A percentile compares a stretch with the other conserved stretches of the same genome.
phyloP scores from a whole-genome alignment of 2,113 vertebrate genomes.

The Erpornis zantholeuca region DNA sequence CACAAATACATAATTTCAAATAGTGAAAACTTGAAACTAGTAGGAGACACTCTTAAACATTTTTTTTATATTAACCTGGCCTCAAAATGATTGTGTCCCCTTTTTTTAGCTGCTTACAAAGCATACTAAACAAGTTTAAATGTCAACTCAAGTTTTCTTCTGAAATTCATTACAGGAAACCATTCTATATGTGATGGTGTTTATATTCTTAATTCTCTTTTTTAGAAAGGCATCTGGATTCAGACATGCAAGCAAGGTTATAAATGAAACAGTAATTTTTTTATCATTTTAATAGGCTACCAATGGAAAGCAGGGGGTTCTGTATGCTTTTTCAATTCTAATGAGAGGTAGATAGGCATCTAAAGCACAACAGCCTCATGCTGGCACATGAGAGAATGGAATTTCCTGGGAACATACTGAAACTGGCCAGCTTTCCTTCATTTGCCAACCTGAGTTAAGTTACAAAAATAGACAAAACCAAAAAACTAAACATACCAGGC shows the following conservation, averaged over 20 bases:
- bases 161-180: background rate
- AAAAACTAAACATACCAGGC: background rate
- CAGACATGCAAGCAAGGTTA: background rate
- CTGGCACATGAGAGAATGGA: constrained; percentile 18
- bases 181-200: background rate
- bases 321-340: constrained; percentile 18
- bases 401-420: constrained; percentile 36
- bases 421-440: background rate
- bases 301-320: background rate
- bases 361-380: background rate
- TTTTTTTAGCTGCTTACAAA: background rate
- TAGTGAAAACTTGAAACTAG: background rate
- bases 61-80: background rate
- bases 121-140: background rate
- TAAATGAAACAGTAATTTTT: background rate
- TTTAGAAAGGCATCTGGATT: background rate
- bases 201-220: background rate
- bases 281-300: constrained; percentile 7
- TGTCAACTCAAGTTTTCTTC: background rate
- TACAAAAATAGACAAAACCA: constrained; percentile 20
- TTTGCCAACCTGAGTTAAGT: background rate
- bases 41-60: background rate
- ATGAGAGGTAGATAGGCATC: constrained; percentile 44
- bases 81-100: background rate
- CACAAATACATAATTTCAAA: background rate